phyloP scores from a whole-genome alignment of 2,113 vertebrate species.

The Anoura caudifer region DNA sequence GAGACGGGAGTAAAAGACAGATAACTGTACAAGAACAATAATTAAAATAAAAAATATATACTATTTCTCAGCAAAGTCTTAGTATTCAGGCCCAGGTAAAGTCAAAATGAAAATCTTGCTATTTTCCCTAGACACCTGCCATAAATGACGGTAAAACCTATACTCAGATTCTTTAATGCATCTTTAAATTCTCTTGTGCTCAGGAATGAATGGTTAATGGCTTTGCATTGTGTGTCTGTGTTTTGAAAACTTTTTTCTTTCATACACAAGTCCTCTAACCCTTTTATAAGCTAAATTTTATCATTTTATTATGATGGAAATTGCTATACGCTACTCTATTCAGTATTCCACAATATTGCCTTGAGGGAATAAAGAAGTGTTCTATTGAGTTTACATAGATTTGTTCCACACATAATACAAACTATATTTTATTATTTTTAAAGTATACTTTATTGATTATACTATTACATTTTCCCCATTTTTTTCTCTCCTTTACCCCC shows the following conservation, averaged over 20 bases:
- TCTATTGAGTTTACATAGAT: conserved; percentile 50
- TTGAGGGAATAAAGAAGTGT: conserved; percentile 25
- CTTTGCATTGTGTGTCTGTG: background rate
- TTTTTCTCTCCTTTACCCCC: no score
- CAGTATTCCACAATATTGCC: conserved; percentile 23
- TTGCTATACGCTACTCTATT: conserved; percentile 29
- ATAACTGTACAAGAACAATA: no score
- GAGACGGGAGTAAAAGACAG: no score
- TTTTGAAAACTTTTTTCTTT: conserved; percentile 37
- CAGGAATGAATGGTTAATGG: conserved; percentile 37
- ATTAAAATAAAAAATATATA: background rate
- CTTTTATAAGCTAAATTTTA: conserved; percentile 62
- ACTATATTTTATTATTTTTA: background rate
- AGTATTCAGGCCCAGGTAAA: background rate
- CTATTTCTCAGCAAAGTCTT: background rate
- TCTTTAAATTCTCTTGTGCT: conserved; percentile 28
- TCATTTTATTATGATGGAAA: conserved; percentile 53
- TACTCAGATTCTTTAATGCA: conserved; percentile 1
- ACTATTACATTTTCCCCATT: no score
- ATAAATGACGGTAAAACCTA: conserved; percentile 9
- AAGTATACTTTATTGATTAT: no score
- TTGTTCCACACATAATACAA: conserved; percentile 41
- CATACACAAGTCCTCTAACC: background rate
- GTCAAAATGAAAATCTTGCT: background rate
- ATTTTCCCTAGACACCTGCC: background rate